Conservation (phyloP, 2,113 vertebrate species). For the Empidonax alnorum region DNA sequence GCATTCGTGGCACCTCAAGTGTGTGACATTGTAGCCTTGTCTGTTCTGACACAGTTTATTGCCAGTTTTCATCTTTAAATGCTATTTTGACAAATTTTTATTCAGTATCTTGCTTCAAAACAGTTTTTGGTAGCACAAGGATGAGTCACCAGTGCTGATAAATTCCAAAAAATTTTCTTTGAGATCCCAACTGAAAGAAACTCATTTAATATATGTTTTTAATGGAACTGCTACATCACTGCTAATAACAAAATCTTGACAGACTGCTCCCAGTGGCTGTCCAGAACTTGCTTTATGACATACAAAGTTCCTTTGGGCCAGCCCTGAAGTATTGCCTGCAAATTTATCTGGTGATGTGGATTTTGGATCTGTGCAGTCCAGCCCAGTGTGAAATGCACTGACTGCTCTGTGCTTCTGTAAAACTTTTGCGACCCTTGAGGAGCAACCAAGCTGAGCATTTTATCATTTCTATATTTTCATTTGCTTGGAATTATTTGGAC, state of each 20-base stretch:
- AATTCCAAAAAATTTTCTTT: neutral
- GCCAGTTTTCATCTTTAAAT: neutral
- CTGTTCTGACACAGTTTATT: constrained; percentile 12
- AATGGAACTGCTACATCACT: neutral
- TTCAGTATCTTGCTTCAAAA: constrained; percentile 14
- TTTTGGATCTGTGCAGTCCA: neutral
- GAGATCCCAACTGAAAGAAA: neutral
- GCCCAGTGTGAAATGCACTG: neutral
- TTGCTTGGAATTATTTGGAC: neutral
- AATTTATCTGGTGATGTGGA: neutral
- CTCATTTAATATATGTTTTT: neutral
- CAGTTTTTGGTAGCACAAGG: neutral
- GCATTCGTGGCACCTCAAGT: neutral
- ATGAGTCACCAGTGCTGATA: neutral
- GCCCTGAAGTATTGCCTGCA: neutral
- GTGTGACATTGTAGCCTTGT: neutral
- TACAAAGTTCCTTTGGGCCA: neutral
- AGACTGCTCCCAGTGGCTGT: neutral
- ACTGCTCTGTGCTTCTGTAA: neutral
- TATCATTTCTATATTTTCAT: neutral
- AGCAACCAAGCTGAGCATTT: neutral
- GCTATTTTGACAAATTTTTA: neutral
- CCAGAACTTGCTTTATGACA: neutral
- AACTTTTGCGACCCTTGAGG: neutral
- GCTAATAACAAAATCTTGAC: neutral